Conservation (phyloP, 2,888 invertebrate genomes). For the Synergus umbraculus region DNA sequence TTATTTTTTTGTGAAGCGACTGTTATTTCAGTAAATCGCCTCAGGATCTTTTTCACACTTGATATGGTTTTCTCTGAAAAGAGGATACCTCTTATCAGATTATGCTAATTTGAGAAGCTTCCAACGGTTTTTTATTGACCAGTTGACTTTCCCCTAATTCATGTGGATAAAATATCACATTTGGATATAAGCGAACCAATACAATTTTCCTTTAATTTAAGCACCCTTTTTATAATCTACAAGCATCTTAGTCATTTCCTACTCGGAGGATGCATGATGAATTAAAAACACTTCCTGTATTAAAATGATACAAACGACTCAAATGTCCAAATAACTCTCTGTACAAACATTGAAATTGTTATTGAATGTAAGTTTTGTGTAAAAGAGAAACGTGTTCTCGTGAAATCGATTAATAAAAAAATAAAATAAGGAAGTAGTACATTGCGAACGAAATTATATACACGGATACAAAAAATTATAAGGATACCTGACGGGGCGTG, state of each 20-base stretch:
- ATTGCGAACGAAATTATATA: not conserved
- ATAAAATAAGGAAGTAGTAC: not conserved
- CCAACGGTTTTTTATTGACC: not conserved
- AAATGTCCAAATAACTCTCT: not conserved
- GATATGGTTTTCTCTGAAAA: not conserved
- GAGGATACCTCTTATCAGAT: not conserved
- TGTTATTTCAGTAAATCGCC: not conserved
- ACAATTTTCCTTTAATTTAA: not conserved
- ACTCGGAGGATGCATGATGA: not conserved
- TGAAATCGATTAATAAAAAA: not conserved
- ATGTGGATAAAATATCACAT: not conserved
- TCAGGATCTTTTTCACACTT: not conserved
- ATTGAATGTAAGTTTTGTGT: not conserved
- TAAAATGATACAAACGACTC: not conserved
- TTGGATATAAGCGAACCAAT: not conserved
- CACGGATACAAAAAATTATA: not conserved
- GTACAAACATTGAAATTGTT: not conserved
- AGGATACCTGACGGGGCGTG: not conserved
- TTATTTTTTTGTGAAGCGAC: not conserved
- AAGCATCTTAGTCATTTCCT: constrained; percentile 12
- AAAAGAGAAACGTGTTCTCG: not conserved
- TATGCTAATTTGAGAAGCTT: not conserved
- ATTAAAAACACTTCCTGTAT: constrained; percentile 18
- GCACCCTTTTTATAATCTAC: not conserved
- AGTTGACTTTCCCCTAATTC: not conserved